Conservation (phyloP, 2,113 vertebrate genomes). For the Acrocephalus kingi region DNA sequence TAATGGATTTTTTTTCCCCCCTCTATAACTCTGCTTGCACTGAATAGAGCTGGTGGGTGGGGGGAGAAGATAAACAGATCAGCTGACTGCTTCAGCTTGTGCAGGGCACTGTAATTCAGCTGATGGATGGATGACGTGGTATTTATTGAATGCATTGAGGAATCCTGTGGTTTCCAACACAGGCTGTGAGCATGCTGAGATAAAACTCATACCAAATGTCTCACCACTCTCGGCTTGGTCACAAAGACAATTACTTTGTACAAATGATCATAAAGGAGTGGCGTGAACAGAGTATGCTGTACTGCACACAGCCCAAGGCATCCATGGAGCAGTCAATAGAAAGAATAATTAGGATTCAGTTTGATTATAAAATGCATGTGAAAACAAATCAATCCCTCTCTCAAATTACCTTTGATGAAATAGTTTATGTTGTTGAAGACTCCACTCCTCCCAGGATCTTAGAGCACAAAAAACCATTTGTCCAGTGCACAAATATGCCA, state of each 20-base stretch:
- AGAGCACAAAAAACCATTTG: background rate
- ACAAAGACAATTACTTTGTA: conserved; percentile 18
- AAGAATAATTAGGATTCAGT: background rate
- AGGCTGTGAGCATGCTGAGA: background rate
- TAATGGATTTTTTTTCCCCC: conserved; percentile 53
- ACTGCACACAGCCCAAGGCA: background rate
- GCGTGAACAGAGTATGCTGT: background rate
- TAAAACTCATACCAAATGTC: conserved; percentile 1
- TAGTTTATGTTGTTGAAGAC: background rate
- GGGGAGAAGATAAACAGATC: conserved; percentile 65
- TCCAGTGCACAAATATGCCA: background rate
- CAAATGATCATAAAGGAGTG: background rate
- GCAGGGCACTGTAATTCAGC: conserved; percentile 10
- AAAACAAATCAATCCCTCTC: background rate
- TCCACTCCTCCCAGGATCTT: background rate
- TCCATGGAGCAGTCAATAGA: background rate
- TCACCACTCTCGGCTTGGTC: background rate
- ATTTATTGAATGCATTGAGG: conserved; percentile 37
- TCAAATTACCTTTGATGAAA: background rate
- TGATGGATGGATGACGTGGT: conserved; percentile 50
- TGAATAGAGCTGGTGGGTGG: conserved; percentile 39
- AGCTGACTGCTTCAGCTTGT: conserved; percentile 42
- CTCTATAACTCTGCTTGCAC: conserved; percentile 35
- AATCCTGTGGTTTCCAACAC: conserved; percentile 32
- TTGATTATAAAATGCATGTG: background rate